Evolutionary conservation across 2,888 invertebrate genomes (phyloP), one percentile per base, ranked within the genome.

Genomic region (Dasysyrphus tricinctus): DNA sequence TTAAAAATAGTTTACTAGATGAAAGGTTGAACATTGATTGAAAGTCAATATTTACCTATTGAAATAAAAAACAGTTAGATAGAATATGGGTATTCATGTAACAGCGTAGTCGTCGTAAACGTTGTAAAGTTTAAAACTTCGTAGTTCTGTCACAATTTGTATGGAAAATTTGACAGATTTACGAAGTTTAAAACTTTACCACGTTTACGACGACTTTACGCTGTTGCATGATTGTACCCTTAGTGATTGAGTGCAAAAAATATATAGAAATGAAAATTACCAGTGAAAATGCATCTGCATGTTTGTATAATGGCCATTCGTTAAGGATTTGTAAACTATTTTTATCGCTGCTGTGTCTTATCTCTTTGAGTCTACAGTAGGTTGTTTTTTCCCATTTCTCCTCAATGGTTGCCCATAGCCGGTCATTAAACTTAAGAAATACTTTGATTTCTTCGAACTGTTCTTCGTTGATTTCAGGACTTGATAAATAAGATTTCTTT

Each of bases 301-400:
- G 61, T 16, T 74, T 74, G 19, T 74, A 74, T 1, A 74, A 11
- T 1, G 51, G 74, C 74, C 74, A 74, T 51, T 67, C n/a, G n/a
- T n/a, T n/a, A n/a, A n/a, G n/a, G n/a, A n/a, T n/a, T n/a, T n/a
- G n/a, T n/a, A n/a, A n/a, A n/a, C n/a, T n/a, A n/a, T n/a, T n/a
- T n/a, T n/a, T 70, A 14, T 54, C 4, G 8, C 3, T 54, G 54
- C 14, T 51, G 39, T 69, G 1, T 39, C 24, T 69, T 54, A 54
- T 69, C 11, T 51, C 67, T 3, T 67, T 51, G 1, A 16, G 51
- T 51, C 67, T 47, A 34, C 37, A 7, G 7, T 0, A 9, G 3
- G 49, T 19, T 37, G 51, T 67, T 44, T 44, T 57, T 56, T 32
- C 16, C 70, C 42, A n/a, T n/a, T n/a, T n/a, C n/a, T n/a, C n/a